Percentiles rank a stretch among this genome's conserved stretches.
Evolutionary conservation across 2,888 invertebrate genomes (phyloP).

Genomic region (Periphyllus acericola): DNA sequence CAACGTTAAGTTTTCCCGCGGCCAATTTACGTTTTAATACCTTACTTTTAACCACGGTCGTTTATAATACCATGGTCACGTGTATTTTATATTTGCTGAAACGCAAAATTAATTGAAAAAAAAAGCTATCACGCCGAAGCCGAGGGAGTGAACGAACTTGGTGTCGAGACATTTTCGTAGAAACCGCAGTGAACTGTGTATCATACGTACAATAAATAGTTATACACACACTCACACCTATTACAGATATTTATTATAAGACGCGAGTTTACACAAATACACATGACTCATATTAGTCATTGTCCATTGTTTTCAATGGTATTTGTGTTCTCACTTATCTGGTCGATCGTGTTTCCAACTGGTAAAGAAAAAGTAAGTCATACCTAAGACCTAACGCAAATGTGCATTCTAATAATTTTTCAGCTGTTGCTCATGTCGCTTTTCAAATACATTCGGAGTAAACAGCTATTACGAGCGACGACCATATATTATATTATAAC

Average conservation of each 20-base stretch:
- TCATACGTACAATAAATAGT: not conserved
- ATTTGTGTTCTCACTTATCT: slow-evolving; percentile 13
- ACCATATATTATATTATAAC: too few species aligned
- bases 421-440: too few species aligned
- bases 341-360: not conserved
- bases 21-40: not conserved
- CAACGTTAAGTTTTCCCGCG: not conserved
- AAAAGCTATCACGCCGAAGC: too few species aligned
- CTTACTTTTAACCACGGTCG: too few species aligned
- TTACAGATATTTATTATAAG: not conserved
- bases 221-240: not conserved
- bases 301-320: slow-evolving; percentile 49
- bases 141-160: too few species aligned
- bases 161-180: slow-evolving; percentile 14
- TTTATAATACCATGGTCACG: too few species aligned
- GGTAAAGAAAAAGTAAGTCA: not conserved
- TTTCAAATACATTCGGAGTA: too few species aligned
- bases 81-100: too few species aligned
- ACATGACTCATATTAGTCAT: slow-evolving; percentile 47
- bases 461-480: too few species aligned
- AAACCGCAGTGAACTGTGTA: slow-evolving; percentile 22
- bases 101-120: too few species aligned
- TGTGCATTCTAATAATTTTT: too few species aligned
- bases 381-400: too few species aligned
- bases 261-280: slow-evolving; percentile 5